Evolutionary conservation across 2,797 vertebrate genomes (phyloP).

Genomic region (Eulemur mongoz): DNA sequence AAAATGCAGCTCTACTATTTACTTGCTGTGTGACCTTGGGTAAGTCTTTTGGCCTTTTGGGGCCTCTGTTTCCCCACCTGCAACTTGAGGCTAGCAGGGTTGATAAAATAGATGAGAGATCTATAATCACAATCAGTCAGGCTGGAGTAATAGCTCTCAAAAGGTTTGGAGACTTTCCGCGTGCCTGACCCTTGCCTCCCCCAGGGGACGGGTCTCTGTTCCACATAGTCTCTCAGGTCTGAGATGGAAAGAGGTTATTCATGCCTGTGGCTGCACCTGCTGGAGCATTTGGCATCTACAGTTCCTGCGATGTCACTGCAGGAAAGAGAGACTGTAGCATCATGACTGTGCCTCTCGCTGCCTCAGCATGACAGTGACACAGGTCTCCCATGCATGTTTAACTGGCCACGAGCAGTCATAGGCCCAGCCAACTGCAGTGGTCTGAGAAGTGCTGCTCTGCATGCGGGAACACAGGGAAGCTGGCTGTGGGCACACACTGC

Average conservation of each 20-base stretch:
- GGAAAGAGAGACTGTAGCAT: not conserved
- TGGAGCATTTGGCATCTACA: not conserved
- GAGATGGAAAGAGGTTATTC: not conserved
- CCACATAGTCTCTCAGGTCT: not conserved
- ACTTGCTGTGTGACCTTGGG: not conserved
- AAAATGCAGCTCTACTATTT: not conserved
- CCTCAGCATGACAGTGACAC: not conserved
- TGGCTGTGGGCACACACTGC: not conserved
- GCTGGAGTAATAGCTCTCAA: not conserved
- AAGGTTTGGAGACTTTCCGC: not conserved
- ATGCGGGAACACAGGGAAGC: not conserved
- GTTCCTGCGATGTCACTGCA: not conserved
- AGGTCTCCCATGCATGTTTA: not conserved
- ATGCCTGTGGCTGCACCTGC: not conserved
- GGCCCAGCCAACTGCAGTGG: not conserved
- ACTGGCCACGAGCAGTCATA: not conserved
- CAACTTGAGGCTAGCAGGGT: not conserved
- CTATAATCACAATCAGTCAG: not conserved
- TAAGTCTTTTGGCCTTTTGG: not conserved
- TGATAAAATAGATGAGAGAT: not conserved
- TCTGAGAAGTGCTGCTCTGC: not conserved
- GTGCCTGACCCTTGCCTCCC: not conserved
- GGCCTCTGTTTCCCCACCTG: not conserved
- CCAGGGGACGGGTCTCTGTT: not conserved
- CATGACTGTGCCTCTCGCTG: not conserved